A percentile compares a stretch with the other conserved stretches of the same genome.
Evolutionary conservation across 2,113 vertebrate species (phyloP).

Genomic region (Picathartes gymnocephalus): DNA sequence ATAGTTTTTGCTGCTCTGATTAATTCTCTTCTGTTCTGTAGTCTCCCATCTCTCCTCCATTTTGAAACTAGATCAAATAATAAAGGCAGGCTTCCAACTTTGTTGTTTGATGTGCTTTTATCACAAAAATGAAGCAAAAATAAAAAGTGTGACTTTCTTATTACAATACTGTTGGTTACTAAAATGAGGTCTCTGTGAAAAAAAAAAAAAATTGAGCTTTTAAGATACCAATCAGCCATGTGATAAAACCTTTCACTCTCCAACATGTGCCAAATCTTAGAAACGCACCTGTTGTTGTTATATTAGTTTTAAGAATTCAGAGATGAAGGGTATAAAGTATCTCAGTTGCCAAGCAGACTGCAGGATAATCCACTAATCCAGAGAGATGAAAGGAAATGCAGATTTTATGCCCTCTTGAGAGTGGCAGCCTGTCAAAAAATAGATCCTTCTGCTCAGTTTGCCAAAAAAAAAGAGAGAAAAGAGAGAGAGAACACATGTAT

Average conservation of each 20-base stretch:
- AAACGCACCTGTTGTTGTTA: constrained; percentile 52
- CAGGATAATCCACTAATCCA: constrained; percentile 57
- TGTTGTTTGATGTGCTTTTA: constrained; percentile 47
- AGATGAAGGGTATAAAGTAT: constrained; percentile 34
- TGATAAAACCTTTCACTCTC: background rate
- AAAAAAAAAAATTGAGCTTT: background rate
- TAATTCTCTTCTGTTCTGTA: constrained; percentile 4
- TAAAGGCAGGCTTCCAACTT: constrained; percentile 27
- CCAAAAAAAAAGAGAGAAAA: background rate
- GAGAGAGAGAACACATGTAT: background rate
- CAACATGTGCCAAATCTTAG: background rate
- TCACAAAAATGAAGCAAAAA: constrained; percentile 36
- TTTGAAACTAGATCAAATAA: constrained; percentile 44
- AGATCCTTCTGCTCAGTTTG: constrained; percentile 28
- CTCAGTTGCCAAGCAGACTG: constrained; percentile 10
- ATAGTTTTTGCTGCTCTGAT: constrained; percentile 17
- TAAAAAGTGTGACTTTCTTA: background rate
- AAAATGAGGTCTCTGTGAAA: background rate
- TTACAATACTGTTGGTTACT: background rate
- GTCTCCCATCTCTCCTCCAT: background rate
- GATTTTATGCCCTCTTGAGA: constrained; percentile 59
- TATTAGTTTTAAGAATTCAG: constrained; percentile 7
- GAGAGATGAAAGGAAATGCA: constrained; percentile 60
- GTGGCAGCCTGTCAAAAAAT: constrained; percentile 47
- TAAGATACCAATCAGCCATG: background rate